These are phyloP conservation scores for Melanotaenia parkinsoni DNA, from an alignment of 2,797 vertebrate species.

Conservation along the genomic window DNA sequence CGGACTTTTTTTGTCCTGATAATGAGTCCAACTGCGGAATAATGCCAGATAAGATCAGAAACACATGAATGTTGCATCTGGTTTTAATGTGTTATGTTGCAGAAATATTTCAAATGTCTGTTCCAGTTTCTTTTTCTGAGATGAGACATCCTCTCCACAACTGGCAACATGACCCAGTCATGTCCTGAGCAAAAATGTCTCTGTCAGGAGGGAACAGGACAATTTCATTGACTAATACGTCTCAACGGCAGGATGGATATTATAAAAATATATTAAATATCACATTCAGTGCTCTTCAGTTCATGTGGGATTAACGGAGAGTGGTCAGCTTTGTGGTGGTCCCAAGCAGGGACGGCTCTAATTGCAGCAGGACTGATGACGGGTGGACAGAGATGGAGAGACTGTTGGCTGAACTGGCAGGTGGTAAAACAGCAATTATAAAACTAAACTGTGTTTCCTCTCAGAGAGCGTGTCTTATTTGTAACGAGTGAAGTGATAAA, in stretches of 20 bases:
- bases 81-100: too few species aligned
- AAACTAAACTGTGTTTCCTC: constrained; percentile 73
- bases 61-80: too few species aligned
- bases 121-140: too few species aligned
- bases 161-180: neutral
- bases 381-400: constrained; percentile 51
- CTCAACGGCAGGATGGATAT: constrained; percentile 4
- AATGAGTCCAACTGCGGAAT: too few species aligned
- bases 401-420: constrained; percentile 72
- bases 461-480: constrained; percentile 75
- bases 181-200: neutral
- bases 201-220: neutral
- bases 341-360: constrained; percentile 30
- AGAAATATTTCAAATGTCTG: neutral
- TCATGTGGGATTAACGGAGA: constrained; percentile 22
- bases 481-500: constrained; percentile 74
- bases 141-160: neutral
- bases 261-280: constrained; percentile 9
- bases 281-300: constrained; percentile 29
- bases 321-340: constrained; percentile 11
- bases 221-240: constrained; percentile 8
- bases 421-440: constrained; percentile 81
- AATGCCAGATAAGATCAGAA: too few species aligned
- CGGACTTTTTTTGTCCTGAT: too few species aligned
- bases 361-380: constrained; percentile 62